Percentiles rank a stretch among this genome's conserved stretches.
phyloP scores from a whole-genome alignment of 2,113 vertebrate genomes.

The Nothocercus nigrocapillus region DNA sequence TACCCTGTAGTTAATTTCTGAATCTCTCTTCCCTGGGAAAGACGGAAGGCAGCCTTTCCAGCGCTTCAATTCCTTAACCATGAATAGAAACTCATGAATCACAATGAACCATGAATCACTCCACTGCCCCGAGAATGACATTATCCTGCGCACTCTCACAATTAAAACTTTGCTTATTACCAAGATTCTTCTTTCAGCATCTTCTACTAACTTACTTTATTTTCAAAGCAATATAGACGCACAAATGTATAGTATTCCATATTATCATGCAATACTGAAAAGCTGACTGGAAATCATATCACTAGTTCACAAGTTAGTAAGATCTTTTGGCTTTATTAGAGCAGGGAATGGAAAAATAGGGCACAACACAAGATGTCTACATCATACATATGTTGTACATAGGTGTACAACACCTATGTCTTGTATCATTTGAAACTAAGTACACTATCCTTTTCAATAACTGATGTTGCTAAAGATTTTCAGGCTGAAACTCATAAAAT shows the following conservation, averaged over 20 bases:
- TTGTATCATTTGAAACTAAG: background rate
- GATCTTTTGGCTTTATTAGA: background rate
- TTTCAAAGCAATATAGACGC: background rate
- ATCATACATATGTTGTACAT: too few species aligned
- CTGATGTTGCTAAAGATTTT: background rate
- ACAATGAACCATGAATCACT: background rate
- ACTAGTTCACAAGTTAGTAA: background rate
- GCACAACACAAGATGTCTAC: background rate
- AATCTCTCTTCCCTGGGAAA: constrained; percentile 18
- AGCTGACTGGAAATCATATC: background rate
- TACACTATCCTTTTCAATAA: background rate
- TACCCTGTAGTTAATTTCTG: background rate
- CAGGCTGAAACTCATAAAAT: background rate
- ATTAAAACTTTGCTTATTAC: constrained; percentile 59
- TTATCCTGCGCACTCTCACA: constrained; percentile 48
- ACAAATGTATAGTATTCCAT: background rate
- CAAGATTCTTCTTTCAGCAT: background rate
- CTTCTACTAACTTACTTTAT: background rate
- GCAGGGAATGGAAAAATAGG: background rate
- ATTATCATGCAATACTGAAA: background rate
- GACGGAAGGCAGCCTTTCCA: constrained; percentile 7
- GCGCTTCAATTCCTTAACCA: constrained; percentile 10
- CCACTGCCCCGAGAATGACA: constrained; percentile 9
- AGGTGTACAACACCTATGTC: background rate
- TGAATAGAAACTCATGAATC: background rate